These are phyloP conservation scores for Serripes groenlandicus DNA, from an alignment of 2,888 invertebrate species.

Conservation along the genomic window DNA sequence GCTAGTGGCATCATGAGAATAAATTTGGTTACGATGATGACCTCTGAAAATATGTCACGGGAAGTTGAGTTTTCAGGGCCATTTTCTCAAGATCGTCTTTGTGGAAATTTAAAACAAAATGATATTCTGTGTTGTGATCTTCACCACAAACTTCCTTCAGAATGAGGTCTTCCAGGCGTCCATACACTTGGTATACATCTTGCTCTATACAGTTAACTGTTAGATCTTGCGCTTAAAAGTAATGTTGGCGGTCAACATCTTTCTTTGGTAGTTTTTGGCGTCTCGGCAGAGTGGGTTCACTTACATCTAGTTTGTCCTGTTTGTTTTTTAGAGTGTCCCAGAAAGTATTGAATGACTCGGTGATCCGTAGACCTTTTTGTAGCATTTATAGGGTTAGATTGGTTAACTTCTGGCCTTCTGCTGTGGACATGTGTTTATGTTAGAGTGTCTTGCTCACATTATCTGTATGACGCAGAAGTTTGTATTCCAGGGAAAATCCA, in stretches of 20 bases:
- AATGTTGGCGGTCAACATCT: neutral
- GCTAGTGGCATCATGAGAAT: neutral
- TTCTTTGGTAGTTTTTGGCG: neutral
- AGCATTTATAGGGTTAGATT: neutral
- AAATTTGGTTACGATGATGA: neutral
- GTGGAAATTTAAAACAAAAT: too few species aligned
- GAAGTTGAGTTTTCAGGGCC: neutral
- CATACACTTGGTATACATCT: neutral
- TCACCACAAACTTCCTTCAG: neutral
- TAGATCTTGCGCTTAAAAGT: neutral
- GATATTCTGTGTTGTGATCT: too few species aligned
- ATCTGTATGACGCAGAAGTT: constrained; percentile 44
- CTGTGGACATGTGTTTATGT: constrained; percentile 45
- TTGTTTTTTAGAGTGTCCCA: neutral
- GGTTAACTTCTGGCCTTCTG: constrained; percentile 23
- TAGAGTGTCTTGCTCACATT: constrained; percentile 44
- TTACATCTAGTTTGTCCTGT: neutral
- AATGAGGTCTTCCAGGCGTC: neutral
- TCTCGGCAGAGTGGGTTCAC: neutral
- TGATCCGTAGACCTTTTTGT: neutral
- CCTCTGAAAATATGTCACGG: neutral
- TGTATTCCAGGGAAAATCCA: constrained; percentile 29
- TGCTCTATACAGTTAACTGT: neutral
- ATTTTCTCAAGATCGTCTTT: too few species aligned
- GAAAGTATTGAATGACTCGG: neutral